Evolutionary conservation across 2,797 vertebrate species (phyloP).

Genomic region (Anguilla pacifica): DNA sequence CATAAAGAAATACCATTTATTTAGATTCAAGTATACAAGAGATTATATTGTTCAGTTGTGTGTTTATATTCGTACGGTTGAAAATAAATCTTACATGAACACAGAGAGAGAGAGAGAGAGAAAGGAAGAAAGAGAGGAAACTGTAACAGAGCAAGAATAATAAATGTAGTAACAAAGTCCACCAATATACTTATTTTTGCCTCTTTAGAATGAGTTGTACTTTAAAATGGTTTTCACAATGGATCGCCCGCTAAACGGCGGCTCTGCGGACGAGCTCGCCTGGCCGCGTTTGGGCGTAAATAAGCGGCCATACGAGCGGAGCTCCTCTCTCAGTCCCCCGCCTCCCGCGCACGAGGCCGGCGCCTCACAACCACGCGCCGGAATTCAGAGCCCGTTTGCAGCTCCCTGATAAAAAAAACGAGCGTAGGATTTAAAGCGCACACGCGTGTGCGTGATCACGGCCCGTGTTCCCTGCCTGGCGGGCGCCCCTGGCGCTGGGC

Average conservation of each 20-base stretch:
- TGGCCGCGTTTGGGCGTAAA: not conserved
- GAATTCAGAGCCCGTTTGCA: not conserved
- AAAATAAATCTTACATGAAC: slow-evolving; percentile 9
- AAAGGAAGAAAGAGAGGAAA: not conserved
- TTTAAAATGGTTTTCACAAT: not conserved
- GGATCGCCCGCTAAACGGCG: not conserved
- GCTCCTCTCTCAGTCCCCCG: not conserved
- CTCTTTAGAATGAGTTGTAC: not conserved
- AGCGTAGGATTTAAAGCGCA: not conserved
- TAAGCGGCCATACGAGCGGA: not conserved
- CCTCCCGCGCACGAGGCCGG: not conserved
- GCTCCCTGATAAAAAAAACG: not conserved
- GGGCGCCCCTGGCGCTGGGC: not conserved
- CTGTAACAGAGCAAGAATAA: not conserved
- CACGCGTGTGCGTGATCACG: not conserved
- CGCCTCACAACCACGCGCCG: not conserved
- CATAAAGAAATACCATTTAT: slow-evolving; percentile 24
- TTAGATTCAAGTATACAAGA: slow-evolving; percentile 23
- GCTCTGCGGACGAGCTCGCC: not conserved
- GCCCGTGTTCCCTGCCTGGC: not conserved
- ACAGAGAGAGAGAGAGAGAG: not conserved
- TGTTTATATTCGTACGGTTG: slow-evolving; percentile 3
- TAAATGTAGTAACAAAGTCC: not conserved
- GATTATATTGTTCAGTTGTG: slow-evolving; percentile 20
- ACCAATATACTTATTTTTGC: not conserved